Percentiles rank a stretch among this genome's conserved stretches.
phyloP scores from a whole-genome alignment of 2,797 vertebrate species.

The Mus minutoides region DNA sequence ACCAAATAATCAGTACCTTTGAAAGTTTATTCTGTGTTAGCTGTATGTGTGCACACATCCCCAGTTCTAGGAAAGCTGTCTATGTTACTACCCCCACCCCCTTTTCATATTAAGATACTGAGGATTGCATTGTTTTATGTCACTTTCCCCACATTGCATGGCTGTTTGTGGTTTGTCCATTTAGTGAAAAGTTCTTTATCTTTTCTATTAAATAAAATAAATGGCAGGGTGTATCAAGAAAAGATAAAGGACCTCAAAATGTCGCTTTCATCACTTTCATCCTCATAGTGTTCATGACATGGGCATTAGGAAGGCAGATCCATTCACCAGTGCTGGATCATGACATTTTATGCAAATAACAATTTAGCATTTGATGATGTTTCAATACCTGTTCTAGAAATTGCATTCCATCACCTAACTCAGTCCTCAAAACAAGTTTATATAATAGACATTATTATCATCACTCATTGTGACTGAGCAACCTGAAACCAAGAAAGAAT shows the following conservation, averaged over 20 bases:
- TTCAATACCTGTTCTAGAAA: neutral
- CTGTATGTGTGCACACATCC: neutral
- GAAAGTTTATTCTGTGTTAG: neutral
- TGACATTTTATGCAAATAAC: neutral
- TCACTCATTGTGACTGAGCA: neutral
- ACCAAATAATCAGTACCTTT: neutral
- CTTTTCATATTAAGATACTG: neutral
- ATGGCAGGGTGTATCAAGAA: neutral
- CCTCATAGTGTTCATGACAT: neutral
- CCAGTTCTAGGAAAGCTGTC: neutral
- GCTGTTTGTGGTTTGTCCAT: neutral
- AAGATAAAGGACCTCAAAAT: neutral
- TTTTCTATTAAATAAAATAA: slow-evolving; percentile 14
- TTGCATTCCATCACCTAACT: neutral
- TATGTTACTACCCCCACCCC: neutral
- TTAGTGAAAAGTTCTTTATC: neutral
- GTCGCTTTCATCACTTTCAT: neutral
- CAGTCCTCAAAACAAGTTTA: neutral
- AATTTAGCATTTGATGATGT: neutral
- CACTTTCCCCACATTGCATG: neutral
- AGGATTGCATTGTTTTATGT: neutral
- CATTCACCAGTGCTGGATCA: neutral
- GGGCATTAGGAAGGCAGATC: neutral
- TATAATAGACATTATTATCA: neutral
- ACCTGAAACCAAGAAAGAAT: neutral